phyloP scores from a whole-genome alignment of 1,140 invertebrate species.

The Campoletis sonorensis region DNA sequence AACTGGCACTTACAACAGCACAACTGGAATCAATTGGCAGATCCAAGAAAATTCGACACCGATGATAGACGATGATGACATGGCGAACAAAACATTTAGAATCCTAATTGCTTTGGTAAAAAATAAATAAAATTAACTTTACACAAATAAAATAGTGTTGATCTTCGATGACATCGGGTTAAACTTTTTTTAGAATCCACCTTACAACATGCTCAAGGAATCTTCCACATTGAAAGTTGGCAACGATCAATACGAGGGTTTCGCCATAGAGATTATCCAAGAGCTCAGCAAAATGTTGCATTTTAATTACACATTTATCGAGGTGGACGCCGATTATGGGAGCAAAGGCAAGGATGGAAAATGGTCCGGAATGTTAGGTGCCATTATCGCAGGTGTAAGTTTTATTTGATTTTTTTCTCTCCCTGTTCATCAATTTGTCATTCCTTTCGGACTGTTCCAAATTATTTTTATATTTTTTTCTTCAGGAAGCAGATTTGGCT shows the following conservation, averaged over 20 bases:
- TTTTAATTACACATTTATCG: constrained; percentile 91
- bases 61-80: constrained; percentile 75
- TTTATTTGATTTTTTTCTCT: not conserved
- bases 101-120: constrained; percentile 90
- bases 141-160: too few relatives aligned
- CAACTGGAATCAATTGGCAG: constrained; percentile 74
- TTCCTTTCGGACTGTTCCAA: not conserved
- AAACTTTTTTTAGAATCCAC: constrained; percentile 59
- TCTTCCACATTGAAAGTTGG: constrained; percentile 83
- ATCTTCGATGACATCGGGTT: too few relatives aligned
- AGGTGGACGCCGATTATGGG: constrained; percentile 74
- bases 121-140: too few relatives aligned
- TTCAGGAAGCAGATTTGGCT: constrained; percentile 88
- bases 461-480: not conserved
- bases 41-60: constrained; percentile 67
- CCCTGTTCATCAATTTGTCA: not conserved
- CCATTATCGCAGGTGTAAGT: constrained; percentile 86
- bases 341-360: constrained; percentile 75
- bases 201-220: constrained; percentile 91
- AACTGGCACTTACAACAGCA: constrained; percentile 85
- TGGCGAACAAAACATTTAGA: constrained; percentile 90
- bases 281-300: constrained; percentile 85
- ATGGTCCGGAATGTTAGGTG: constrained; percentile 94
- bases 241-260: constrained; percentile 90
- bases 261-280: constrained; percentile 88